phyloP scores from a whole-genome alignment of 30 jellyfish, hydroid and myxozoan species.

The Turritopsis rubra region DNA sequence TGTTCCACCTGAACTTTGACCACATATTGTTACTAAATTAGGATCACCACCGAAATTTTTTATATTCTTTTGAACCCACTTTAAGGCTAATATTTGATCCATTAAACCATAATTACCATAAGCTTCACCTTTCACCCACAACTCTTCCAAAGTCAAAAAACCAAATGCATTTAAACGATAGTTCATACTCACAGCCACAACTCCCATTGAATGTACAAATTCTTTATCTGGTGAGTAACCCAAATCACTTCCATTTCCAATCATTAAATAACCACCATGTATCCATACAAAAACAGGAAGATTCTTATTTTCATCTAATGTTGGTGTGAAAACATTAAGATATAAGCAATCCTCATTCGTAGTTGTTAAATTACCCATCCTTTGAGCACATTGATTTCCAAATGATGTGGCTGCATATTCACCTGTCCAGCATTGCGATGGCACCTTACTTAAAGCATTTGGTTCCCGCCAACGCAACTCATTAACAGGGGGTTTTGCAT shows the following conservation, averaged over 20 bases:
- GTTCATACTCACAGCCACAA: slow-evolving; percentile 65
- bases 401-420: slow-evolving; percentile 31
- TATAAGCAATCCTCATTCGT: slow-evolving; percentile 58
- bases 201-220: slow-evolving; percentile 38
- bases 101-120: slow-evolving; percentile 73
- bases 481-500: slow-evolving; percentile 57
- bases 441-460: slow-evolving; percentile 19
- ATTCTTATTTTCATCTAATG: slow-evolving; percentile 11
- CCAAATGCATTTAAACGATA: slow-evolving; percentile 81
- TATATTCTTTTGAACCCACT: slow-evolving; percentile 59
- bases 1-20: slow-evolving; percentile 73
- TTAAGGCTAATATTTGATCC: slow-evolving; percentile 66
- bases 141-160: slow-evolving; percentile 47
- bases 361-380: background rate
- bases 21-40: slow-evolving; percentile 44
- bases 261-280: slow-evolving; percentile 64
- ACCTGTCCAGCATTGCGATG: slow-evolving; percentile 52
- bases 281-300: slow-evolving; percentile 72
- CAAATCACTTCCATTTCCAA: slow-evolving; percentile 27
- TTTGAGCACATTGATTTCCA: slow-evolving; percentile 32
- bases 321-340: slow-evolving; percentile 64
- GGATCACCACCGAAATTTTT: slow-evolving; percentile 74
- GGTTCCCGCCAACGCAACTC: slow-evolving; percentile 74
- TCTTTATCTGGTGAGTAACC: slow-evolving; percentile 43
- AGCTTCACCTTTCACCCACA: slow-evolving; percentile 29